Base-by-base conservation (phyloP, 92 coral and sea anemone genomes). In the Montipora capitata region DNA sequence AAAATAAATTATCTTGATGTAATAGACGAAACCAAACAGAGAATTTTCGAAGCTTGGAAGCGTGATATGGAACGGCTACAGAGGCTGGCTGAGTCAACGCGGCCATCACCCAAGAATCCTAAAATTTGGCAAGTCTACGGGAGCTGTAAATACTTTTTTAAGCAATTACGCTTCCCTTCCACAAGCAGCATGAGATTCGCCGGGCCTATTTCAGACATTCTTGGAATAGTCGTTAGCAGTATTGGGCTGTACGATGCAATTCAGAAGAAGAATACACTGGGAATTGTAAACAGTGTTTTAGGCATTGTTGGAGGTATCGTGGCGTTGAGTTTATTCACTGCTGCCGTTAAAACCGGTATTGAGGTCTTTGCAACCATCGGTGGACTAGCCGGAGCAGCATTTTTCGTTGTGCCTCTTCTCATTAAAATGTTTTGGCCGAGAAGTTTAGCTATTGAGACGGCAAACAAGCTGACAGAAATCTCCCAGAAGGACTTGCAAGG, bases 131-230 rank as follows among this genome's bases (percentile, higher is more conserved):
- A 75, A 8, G 82, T 85, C 41, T 85, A 75, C 38, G 89, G 89
- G 0, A 74, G 40, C n/a, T 74, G 16, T 1, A 75, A 65, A 15
- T 68, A 18, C 58, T 67, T 75, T 40, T 43, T 85, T 8, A 85
- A 76, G 72, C 76, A 80, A 64, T 38, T 84, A n/a, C 20, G 64
- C 10, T 74, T 84, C 13, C 44, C 27, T 2, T 72, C 89, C 3
- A 8, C n/a, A 43, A 67, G 44, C 20, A 45, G 16, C 9, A 43
- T 78, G 17, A 74, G 35, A 20, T 45, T 67, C 35, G 3, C 86
- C 39, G 88, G 94, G 15, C 94, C 94, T 5, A 62, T 85, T 52
- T 73, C 94, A 13, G 94, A 91, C 65, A 82, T 86, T 48, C 68
- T 91, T 4, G 87, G 85, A 10, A 91, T 91, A 61, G 74, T 81